These are phyloP conservation scores for Drosophila biarmipes DNA, from an alignment of 1,140 invertebrate species.

Conservation along the genomic window DNA sequence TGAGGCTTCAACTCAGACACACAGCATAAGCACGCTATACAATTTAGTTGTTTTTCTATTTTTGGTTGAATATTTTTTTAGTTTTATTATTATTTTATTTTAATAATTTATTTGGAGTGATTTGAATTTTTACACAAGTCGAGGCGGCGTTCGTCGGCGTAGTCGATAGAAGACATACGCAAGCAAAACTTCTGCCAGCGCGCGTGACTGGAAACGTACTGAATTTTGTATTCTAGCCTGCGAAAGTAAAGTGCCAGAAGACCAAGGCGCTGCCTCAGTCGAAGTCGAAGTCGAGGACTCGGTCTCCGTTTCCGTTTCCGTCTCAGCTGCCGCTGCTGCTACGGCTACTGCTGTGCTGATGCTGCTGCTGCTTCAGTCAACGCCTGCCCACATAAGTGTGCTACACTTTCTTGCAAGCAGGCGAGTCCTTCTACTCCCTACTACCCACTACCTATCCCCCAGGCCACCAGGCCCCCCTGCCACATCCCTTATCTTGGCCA, in stretches of 20 bases:
- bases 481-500: conserved; percentile 31
- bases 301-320: conserved; percentile 30
- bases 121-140: conserved; percentile 75
- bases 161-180: conserved; percentile 68
- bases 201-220: conserved; percentile 83
- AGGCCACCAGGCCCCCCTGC: conserved; percentile 7
- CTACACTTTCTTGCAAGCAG: conserved; percentile 79
- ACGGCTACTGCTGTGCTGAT: background rate
- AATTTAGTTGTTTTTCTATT: conserved; percentile 33
- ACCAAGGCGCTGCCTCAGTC: conserved; percentile 70
- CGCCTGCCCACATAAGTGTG: conserved; percentile 73
- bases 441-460: no score
- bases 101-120: conserved; percentile 50
- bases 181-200: conserved; percentile 80
- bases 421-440: conserved; percentile 2
- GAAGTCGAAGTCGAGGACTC: conserved; percentile 39
- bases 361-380: conserved; percentile 61
- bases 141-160: conserved; percentile 68
- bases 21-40: conserved; percentile 51
- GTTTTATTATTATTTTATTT: conserved; percentile 28
- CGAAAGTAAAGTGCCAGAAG: conserved; percentile 77
- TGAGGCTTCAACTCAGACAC: conserved; percentile 23
- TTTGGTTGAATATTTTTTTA: conserved; percentile 29
- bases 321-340: conserved; percentile 46
- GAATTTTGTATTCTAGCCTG: conserved; percentile 76